Conservation (phyloP, 1,140 invertebrate genomes). For the Drosophila arawakana region DNA sequence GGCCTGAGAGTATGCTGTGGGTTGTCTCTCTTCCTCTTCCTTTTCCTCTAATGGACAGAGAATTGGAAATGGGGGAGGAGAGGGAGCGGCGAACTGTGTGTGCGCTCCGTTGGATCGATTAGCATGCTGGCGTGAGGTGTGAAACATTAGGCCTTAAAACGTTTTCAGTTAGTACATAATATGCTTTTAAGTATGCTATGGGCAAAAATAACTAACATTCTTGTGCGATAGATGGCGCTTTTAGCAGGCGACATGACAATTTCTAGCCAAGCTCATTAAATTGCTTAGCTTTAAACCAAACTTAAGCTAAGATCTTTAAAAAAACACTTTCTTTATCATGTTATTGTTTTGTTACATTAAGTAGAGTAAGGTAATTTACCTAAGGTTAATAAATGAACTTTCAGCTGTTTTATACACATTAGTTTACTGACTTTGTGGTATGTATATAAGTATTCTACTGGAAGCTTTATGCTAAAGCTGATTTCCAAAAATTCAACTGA, state of each 20-base stretch:
- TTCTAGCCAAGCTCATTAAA: conserved; percentile 5
- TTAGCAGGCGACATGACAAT: conserved; percentile 4
- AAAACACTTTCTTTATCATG: background rate
- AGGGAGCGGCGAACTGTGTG: background rate
- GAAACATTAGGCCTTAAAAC: conserved; percentile 51
- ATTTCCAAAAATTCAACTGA: too few species aligned
- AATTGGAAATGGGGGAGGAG: background rate
- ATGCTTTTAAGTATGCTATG: conserved; percentile 27
- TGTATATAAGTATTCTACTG: too few species aligned
- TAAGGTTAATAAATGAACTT: too few species aligned
- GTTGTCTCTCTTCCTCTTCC: conserved; percentile 13
- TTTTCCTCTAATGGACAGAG: conserved; percentile 20
- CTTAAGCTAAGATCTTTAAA: background rate
- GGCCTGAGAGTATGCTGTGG: conserved; percentile 53
- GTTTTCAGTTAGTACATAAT: conserved; percentile 48
- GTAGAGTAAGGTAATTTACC: background rate
- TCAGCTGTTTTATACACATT: too few species aligned
- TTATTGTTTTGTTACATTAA: too few species aligned
- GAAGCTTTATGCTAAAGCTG: too few species aligned
- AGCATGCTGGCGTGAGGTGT: conserved; percentile 40
- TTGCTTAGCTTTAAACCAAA: background rate
- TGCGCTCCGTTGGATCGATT: conserved; percentile 33
- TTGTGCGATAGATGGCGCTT: conserved; percentile 19
- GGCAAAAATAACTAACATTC: conserved; percentile 7
- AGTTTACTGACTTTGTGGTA: too few species aligned